Evolutionary conservation across 2,888 invertebrate species (phyloP).

Genomic region (Lochmaea crataegi): DNA sequence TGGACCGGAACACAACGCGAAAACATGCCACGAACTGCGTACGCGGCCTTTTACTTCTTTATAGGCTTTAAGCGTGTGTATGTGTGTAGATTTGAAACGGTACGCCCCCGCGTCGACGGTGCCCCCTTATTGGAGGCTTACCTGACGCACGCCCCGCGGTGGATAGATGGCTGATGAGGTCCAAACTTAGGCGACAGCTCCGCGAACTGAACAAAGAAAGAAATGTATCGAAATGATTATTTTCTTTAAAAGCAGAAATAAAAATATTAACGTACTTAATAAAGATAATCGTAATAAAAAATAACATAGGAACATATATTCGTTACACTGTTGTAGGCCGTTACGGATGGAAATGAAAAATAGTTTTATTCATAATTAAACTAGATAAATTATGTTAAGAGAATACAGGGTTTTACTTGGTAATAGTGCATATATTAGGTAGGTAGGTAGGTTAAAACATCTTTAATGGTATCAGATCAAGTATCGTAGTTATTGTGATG

Average conservation of each 20-base stretch:
- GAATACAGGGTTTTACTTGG: no score
- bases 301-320: no score
- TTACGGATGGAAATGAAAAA: no score
- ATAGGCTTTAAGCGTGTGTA: constrained; percentile 12
- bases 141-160: constrained; percentile 53
- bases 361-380: no score
- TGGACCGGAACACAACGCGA: constrained; percentile 45
- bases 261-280: not conserved
- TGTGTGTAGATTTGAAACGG: constrained; percentile 36
- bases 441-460: no score
- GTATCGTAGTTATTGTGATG: no score
- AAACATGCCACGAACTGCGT: constrained; percentile 41
- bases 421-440: no score
- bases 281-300: not conserved
- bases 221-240: not conserved
- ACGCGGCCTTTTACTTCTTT: constrained; percentile 36
- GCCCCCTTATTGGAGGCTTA: constrained; percentile 54
- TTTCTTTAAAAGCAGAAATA: no score
- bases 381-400: no score
- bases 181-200: constrained; percentile 21
- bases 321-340: no score
- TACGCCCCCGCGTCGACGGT: constrained; percentile 53
- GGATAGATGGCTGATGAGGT: constrained; percentile 33
- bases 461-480: no score
- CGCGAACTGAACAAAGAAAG: not conserved